Conservation (phyloP, 2,888 invertebrate species). For the Athalia circularis region DNA sequence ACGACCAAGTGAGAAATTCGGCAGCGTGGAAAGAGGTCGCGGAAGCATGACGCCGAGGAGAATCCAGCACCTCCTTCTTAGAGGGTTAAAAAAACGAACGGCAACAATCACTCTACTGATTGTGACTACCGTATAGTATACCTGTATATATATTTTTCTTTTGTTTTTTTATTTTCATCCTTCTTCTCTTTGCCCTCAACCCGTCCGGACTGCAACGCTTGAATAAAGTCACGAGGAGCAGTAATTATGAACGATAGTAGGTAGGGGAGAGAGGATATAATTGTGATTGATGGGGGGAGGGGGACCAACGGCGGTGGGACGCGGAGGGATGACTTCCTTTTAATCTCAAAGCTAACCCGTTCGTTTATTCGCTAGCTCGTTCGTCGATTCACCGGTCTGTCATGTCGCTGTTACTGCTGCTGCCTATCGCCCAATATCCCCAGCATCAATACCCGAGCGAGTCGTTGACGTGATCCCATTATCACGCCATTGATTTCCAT, state of each 20-base stretch:
- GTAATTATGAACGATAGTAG: conserved; percentile 71
- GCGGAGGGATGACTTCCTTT: conserved; percentile 72
- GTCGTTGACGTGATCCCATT: not conserved
- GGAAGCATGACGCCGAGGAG: conserved; percentile 23
- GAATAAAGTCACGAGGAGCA: conserved; percentile 71
- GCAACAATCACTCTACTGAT: conserved; percentile 37
- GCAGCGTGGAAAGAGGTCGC: conserved; percentile 24
- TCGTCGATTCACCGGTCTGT: conserved; percentile 39
- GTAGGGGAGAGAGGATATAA: conserved; percentile 68
- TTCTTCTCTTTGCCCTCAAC: conserved; percentile 31
- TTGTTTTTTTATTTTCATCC: conserved; percentile 25
- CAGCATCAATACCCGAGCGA: not conserved
- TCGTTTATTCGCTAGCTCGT: conserved; percentile 65
- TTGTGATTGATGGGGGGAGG: conserved; percentile 73
- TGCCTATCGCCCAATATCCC: not conserved
- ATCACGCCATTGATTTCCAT: too few species aligned
- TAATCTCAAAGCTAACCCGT: conserved; percentile 73
- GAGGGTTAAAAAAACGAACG: conserved; percentile 12
- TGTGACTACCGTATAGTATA: not conserved
- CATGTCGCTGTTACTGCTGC: conserved; percentile 6
- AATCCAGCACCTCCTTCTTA: not conserved
- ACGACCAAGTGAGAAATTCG: conserved; percentile 37
- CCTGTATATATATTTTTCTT: not conserved
- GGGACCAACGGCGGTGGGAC: conserved; percentile 52
- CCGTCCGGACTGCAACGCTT: conserved; percentile 50